Percentiles rank a stretch among this genome's conserved stretches.
Conservation (phyloP, 2,888 invertebrate genomes). For the Heliconius charithonia region DNA sequence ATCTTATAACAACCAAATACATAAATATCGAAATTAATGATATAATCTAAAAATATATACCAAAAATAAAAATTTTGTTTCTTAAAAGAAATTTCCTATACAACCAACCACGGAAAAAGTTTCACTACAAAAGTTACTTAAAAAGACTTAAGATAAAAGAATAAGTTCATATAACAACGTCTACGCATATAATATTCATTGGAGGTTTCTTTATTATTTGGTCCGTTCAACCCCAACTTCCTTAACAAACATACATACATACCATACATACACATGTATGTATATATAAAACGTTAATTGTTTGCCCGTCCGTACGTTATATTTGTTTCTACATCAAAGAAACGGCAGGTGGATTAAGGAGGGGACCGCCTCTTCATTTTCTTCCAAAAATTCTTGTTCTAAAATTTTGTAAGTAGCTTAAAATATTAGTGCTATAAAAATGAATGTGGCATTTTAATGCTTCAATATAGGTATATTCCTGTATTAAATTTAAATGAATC, state of each 20-base stretch:
- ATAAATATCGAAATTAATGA: background rate
- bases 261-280: slow-evolving; percentile 42
- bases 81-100: background rate
- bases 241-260: slow-evolving; percentile 22
- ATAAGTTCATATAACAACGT: background rate
- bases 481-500: slow-evolving; percentile 5
- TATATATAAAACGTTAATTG: slow-evolving; percentile 61
- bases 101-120: background rate
- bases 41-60: background rate
- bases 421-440: slow-evolving; percentile 19
- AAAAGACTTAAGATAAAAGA: background rate
- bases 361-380: slow-evolving; percentile 53
- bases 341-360: slow-evolving; percentile 60
- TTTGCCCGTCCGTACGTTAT: slow-evolving; percentile 57
- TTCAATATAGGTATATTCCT: background rate
- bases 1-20: too few species aligned
- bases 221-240: slow-evolving; percentile 23
- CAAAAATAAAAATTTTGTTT: too few species aligned
- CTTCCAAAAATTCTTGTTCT: slow-evolving; percentile 36
- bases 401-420: slow-evolving; percentile 34
- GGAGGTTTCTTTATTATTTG: slow-evolving; percentile 27
- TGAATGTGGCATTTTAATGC: background rate
- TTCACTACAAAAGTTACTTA: background rate
- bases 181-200: slow-evolving; percentile 19
- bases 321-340: slow-evolving; percentile 68